A percentile compares a stretch with the other conserved stretches of the same genome.
phyloP scores from a whole-genome alignment of 2,113 vertebrate species.

The Urocynchramus pylzowi region DNA sequence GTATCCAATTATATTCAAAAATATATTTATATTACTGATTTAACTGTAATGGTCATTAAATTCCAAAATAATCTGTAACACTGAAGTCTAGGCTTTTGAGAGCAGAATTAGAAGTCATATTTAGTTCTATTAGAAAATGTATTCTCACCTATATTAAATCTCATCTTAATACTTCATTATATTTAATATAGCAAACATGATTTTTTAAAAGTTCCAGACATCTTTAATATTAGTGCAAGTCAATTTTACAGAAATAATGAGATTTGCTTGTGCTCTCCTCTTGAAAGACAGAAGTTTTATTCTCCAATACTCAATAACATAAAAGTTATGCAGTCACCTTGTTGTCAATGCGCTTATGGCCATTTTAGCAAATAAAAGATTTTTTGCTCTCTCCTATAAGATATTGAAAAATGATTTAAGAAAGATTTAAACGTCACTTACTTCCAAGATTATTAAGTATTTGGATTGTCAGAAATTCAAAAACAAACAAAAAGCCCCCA shows the following conservation, averaged over 20 bases:
- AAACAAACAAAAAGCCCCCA: background rate
- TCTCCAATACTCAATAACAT: background rate
- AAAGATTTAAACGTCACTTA: background rate
- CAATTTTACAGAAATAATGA: background rate
- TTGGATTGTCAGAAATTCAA: background rate
- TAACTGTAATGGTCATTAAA: background rate
- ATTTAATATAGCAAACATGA: background rate
- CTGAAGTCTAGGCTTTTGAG: background rate
- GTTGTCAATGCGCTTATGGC: background rate
- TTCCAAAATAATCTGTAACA: background rate
- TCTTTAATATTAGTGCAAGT: background rate
- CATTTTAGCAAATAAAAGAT: background rate
- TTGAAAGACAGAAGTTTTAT: background rate
- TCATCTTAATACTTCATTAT: background rate
- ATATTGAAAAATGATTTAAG: background rate
- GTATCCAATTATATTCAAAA: background rate
- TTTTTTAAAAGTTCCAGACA: background rate
- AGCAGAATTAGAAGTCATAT: background rate
- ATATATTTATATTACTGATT: background rate
- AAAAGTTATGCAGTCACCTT: background rate
- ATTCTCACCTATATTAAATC: background rate
- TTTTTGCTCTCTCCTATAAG: background rate
- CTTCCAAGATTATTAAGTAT: background rate
- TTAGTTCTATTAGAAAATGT: background rate
- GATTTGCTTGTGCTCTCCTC: background rate